Conservation (phyloP, 1,140 invertebrate species). For the Drosophila pruinosa region DNA sequence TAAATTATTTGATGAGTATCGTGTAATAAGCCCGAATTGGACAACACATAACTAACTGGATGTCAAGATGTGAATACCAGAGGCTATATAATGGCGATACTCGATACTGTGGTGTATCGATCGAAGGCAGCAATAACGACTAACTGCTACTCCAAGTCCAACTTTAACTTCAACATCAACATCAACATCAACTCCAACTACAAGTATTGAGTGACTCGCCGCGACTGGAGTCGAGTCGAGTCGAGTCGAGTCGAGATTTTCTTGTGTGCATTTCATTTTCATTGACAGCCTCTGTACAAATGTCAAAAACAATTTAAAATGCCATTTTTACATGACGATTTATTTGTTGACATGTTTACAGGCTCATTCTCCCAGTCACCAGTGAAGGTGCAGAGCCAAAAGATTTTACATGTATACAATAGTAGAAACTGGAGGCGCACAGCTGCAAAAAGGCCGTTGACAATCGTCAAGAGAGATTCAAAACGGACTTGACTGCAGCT, state of each 20-base stretch:
- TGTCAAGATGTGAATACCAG: slow-evolving; percentile 24
- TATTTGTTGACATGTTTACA: slow-evolving; percentile 78
- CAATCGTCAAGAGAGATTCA: slow-evolving; percentile 21
- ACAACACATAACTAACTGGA: slow-evolving; percentile 25
- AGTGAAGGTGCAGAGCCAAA: slow-evolving; percentile 9
- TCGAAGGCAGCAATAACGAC: slow-evolving; percentile 18
- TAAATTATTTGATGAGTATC: slow-evolving; percentile 15
- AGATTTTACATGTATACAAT: slow-evolving; percentile 71
- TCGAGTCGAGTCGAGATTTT: slow-evolving; percentile 36
- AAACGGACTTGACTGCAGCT: slow-evolving; percentile 8
- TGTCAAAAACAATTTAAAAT: slow-evolving; percentile 80
- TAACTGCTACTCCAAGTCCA: slow-evolving; percentile 2
- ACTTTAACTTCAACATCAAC: neutral
- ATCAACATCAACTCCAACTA: neutral
- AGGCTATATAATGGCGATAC: slow-evolving; percentile 26
- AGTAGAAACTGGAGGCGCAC: slow-evolving; percentile 16
- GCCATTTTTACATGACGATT: slow-evolving; percentile 81
- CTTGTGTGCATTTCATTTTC: slow-evolving; percentile 76
- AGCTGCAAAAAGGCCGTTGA: slow-evolving; percentile 55
- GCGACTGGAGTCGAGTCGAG: neutral
- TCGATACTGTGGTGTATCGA: slow-evolving; percentile 9
- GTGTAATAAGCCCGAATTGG: slow-evolving; percentile 26
- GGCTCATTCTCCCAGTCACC: slow-evolving; percentile 23
- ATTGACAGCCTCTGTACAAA: slow-evolving; percentile 75
- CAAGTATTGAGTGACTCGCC: slow-evolving; percentile 36